Evolutionary conservation across 2,113 vertebrate genomes (phyloP), one percentile per base, ranked within the genome.

Genomic region (Muscicapa adusta): DNA sequence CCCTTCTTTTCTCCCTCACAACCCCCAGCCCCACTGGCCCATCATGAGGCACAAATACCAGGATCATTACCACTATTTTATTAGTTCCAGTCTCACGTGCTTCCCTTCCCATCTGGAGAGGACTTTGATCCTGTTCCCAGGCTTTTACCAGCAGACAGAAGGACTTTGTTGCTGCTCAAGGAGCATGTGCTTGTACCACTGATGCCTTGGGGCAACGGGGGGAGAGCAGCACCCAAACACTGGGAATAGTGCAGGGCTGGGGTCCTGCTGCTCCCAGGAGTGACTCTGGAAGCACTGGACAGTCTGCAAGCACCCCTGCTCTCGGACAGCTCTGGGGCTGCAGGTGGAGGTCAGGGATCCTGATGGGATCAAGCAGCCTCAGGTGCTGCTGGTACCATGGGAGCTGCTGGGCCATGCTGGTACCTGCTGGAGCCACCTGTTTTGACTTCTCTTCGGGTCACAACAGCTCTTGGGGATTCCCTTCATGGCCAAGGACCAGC

Each of bases 291-390:
- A 73, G 33, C 26, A 12, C 22, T 18, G 22, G 16, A 51, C 50
- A 51, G 50, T 26, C 50, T 51, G 50, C 50, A 51, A 29, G 50
- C 26, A 10, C 26, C 9, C 9, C 50, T 51, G 50, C 26, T 29
- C 50, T 51, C 9, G 4, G 26, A 51, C 20, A 79, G 48, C 57
- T 18, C 58, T 13, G 38, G 58, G 36, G 36, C 58, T 57, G 66
- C 50, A 50, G 48, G 16, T 51, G 50, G 11, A 24, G 48, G 31
- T 2, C 1, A 1, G 3, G 5, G 72, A 68, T 23, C 24, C 48
- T 5, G 13, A 16, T 12, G 18, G 73, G 28, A 25, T 29, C 13
- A 19, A 20, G n/a, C 7, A 9, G 36, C 40, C 3, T 0, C 0
- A 6, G 24, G 34, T 24, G 57, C 16, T 42, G 62, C 61, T 31